These are phyloP conservation scores for Rattus rattus DNA, from an alignment of 2,113 vertebrate species.

Conservation along the genomic window DNA sequence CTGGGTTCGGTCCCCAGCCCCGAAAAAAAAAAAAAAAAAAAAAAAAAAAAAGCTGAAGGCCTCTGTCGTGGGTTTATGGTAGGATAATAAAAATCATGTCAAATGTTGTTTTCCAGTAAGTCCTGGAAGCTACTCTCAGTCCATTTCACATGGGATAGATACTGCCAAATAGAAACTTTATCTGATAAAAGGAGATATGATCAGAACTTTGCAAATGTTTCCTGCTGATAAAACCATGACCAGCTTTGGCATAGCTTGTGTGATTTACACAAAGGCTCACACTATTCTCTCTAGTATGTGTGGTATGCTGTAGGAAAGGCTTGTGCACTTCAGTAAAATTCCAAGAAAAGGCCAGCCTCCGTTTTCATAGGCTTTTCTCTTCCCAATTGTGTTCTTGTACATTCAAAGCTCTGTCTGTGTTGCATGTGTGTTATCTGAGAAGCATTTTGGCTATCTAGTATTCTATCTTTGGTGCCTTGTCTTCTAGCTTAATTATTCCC, in stretches of 20 bases:
- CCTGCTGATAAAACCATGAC: neutral
- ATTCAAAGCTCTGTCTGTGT: neutral
- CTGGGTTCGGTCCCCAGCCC: too few relatives aligned
- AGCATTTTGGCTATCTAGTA: neutral
- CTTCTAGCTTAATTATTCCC: neutral
- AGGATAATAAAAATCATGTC: neutral
- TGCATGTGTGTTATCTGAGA: neutral
- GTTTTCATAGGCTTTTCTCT: neutral
- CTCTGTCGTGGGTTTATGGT: neutral
- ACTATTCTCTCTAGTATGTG: conserved; percentile 44
- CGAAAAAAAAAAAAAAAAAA: too few relatives aligned
- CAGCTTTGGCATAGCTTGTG: neutral
- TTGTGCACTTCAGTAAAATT: conserved; percentile 62
- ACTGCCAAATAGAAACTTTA: neutral
- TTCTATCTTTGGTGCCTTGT: neutral
- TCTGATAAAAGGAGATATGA: neutral
- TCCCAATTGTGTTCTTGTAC: neutral
- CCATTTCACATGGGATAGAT: neutral
- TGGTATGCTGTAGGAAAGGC: conserved; percentile 61
- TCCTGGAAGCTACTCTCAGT: neutral
- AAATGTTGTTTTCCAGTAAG: neutral
- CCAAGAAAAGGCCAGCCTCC: conserved; percentile 19
- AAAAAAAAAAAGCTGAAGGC: neutral
- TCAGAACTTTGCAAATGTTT: neutral
- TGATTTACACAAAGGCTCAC: conserved; percentile 12